Evolutionary conservation across 2,797 vertebrate species (phyloP).

Genomic region (Coccyzus lansbergi): DNA sequence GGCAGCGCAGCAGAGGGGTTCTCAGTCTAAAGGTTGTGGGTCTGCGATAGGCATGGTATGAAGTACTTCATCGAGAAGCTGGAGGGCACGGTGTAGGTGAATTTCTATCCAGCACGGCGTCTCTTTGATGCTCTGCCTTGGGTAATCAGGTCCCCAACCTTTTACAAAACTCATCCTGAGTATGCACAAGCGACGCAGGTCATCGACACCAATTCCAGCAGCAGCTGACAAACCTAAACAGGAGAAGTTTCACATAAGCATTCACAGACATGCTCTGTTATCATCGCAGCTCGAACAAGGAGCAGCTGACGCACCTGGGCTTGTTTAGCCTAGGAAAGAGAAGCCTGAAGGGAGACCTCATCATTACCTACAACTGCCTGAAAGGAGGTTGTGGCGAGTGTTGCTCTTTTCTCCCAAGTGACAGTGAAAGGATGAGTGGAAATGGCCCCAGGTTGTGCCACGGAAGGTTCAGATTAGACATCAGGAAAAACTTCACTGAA

Average conservation of each 20-base stretch:
- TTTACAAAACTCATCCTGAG: conserved; percentile 98
- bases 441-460: no score
- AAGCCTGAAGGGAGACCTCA: no score
- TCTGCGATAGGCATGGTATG: conserved; percentile 98
- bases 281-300: not conserved
- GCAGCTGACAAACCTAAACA: conserved; percentile 90
- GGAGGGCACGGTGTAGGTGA: conserved; percentile 93
- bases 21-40: conserved; percentile 93
- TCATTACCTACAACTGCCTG: no score
- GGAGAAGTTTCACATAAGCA: not conserved
- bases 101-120: conserved; percentile 98
- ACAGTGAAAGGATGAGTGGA: no score
- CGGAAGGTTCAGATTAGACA: no score
- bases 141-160: conserved; percentile 97
- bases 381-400: no score
- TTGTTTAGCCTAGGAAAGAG: no score
- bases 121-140: conserved; percentile 96
- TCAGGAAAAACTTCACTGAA: no score
- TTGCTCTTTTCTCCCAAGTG: no score
- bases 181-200: conserved; percentile 93
- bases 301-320: no score
- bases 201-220: conserved; percentile 93
- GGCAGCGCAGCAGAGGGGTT: not conserved
- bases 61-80: conserved; percentile 94
- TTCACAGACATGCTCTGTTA: not conserved